Evolutionary conservation across 2,113 vertebrate genomes (phyloP), one percentile per base, ranked within the genome.

Genomic region (Notechis scutatus): DNA sequence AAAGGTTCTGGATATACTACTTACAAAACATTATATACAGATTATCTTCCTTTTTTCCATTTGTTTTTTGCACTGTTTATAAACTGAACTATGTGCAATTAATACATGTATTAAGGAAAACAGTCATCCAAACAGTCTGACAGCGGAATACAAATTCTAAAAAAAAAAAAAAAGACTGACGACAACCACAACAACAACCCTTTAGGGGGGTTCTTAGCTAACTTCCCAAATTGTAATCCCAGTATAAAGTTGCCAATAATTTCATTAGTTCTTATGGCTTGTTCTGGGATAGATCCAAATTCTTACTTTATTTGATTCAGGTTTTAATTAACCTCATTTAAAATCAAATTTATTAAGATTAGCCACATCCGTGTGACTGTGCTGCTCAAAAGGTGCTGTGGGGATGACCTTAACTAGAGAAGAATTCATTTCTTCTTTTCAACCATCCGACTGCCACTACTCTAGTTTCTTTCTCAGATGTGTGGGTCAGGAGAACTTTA

Each of bases 1-100:
- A 94, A 96, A 94, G 89, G 59, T 86, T 92, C 95, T 94, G 95
- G 95, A 92, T 91, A 91, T 95, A 96, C 95, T 95, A 92, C 94
- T 97, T 94, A 93, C 93, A 94, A 96, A 96, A 95, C 96, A 93
- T 29, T 87, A 93, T 87, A 94, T 87, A 93, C 91, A 92, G 34
- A 94, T 86, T 12, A 15, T 23, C 55, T 81, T 24, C 34, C 34
- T 81, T 81, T 42, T 8, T 42, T 21, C 18, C 3, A 9, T 42
- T 81, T 39, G 6, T 9, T 81, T 81, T 42, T 42, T 42, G 74
- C 34, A 42, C 18, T 81, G 74, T 81, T 81, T 81, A 81, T 42
- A 42, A 81, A 42, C 7, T 81, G 34, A 21, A 42, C 20, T 42
- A 81, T 42, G 10, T 42, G 74, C 18, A 81, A 81, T 81, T 81